These are phyloP conservation scores for Capitulum mitella DNA, from an alignment of 2,888 invertebrate genomes.

Conservation along the genomic window DNA sequence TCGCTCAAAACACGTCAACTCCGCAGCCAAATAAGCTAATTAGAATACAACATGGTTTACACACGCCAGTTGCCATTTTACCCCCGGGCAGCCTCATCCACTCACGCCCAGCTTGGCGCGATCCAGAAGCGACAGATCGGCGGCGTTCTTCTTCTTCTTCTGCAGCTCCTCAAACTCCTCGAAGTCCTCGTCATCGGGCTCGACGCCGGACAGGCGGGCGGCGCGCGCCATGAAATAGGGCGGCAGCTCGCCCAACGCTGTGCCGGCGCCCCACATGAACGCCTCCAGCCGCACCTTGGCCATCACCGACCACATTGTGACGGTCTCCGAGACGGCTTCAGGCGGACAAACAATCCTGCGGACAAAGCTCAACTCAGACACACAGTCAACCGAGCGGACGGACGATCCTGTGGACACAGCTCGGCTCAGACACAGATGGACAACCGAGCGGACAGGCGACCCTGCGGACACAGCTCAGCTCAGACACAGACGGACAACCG, in stretches of 20 bases:
- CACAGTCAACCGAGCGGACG: too few relatives aligned
- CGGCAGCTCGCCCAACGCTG: constrained; percentile 96
- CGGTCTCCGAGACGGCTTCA: constrained; percentile 53
- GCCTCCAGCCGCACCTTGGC: constrained; percentile 83
- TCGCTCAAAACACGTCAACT: too few relatives aligned
- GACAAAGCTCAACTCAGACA: constrained; percentile 36
- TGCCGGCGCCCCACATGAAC: constrained; percentile 96
- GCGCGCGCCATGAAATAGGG: constrained; percentile 99
- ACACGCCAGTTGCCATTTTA: neutral
- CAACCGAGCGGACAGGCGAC: too few relatives aligned
- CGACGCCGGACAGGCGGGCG: constrained; percentile 50
- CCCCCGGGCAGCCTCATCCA: constrained; percentile 38
- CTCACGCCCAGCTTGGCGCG: constrained; percentile 70
- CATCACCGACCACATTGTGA: constrained; percentile 89
- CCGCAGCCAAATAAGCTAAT: too few relatives aligned
- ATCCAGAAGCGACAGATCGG: constrained; percentile 48
- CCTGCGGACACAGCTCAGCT: too few relatives aligned
- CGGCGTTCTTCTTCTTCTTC: constrained; percentile 34
- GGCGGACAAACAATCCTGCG: constrained; percentile 82
- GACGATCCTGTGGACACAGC: too few relatives aligned
- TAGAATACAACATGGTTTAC: too few relatives aligned
- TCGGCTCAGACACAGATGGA: too few relatives aligned
- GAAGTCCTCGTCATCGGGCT: constrained; percentile 58
- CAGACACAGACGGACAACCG: too few relatives aligned
- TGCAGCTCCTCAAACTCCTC: constrained; percentile 63